Base-by-base conservation (phyloP, 2,113 vertebrate species). In the Polypterus senegalus region DNA sequence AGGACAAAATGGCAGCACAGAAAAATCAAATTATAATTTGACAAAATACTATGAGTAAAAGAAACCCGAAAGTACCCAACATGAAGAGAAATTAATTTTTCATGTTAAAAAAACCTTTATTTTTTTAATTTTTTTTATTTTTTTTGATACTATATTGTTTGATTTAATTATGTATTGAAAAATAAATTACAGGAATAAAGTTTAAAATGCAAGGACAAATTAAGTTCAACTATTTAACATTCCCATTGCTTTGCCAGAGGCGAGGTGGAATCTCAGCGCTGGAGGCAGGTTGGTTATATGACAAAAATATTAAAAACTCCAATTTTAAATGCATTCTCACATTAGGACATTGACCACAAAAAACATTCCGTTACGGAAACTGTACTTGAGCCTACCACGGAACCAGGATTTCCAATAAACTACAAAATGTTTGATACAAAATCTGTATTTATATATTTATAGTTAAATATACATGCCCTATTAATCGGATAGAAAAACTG, bases 181-280 rank as follows among this genome's bases (percentile, higher is more conserved):
- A 97, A 97, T 98, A 97, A 97, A 94, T 97, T 95, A 97, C 86
- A 91, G 84, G 85, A 88, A 81, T 87, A 83, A 60, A 88, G 79
- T 89, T 91, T 90, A 90, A 91, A 93, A 93, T 85, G 84, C 83
- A 90, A 91, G 79, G 74, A 81, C 82, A 75, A 79, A 70, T 69
- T 63, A 66, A 86, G 72, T 79, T 80, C 77, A 82, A 89, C 88
- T 74, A 91, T 78, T 27, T 88, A 92, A 92, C 89, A 90, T 88
- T 90, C 87, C 79, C 79, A 78, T 0, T 84, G 81, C 82, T 85
- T 86, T 77, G 83, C 81, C 82, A 79, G 76, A 72, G 63, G 3
- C 8, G 76, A 74, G 74, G 76, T 74, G 84, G 85, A 86, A 83
- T 63, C 76, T 78, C 83, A 80, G 84, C 81, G 87, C 77, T 91